phyloP scores from a whole-genome alignment of 2,888 invertebrate genomes.

The Athrips mouffetella region DNA sequence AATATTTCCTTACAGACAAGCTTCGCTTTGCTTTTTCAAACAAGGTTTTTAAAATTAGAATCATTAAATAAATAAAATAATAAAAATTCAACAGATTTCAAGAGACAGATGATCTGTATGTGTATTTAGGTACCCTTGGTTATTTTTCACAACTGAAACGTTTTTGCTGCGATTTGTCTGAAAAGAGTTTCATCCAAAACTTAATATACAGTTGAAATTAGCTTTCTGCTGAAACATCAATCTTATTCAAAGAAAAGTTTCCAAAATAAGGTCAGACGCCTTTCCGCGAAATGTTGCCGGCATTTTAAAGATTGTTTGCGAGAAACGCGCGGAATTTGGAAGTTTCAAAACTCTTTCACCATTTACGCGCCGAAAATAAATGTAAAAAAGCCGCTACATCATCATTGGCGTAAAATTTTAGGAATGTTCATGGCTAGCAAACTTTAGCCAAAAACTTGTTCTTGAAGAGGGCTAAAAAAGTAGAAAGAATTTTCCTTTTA shows the following conservation, averaged over 20 bases:
- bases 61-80: too few species aligned
- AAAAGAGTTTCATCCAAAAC: slow-evolving; percentile 42
- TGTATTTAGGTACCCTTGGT: too few species aligned
- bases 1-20: too few species aligned
- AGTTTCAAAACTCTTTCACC: slow-evolving; percentile 36
- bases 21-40: too few species aligned
- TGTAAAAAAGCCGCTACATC: neutral
- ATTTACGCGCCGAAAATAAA: slow-evolving; percentile 5
- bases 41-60: too few species aligned
- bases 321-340: slow-evolving; percentile 46
- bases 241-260: slow-evolving; percentile 63
- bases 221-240: slow-evolving; percentile 59
- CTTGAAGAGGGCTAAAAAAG: too few species aligned
- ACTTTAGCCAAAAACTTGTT: too few species aligned
- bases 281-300: slow-evolving; percentile 52
- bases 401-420: neutral
- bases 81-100: too few species aligned
- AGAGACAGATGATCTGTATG: too few species aligned
- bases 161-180: slow-evolving; percentile 2
- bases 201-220: slow-evolving; percentile 17
- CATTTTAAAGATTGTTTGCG: slow-evolving; percentile 57
- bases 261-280: slow-evolving; percentile 60
- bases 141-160: too few species aligned
- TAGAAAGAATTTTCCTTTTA: too few species aligned
- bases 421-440: neutral